Conservation (phyloP, 2,113 vertebrate genomes). For the Eurystomus gularis region DNA sequence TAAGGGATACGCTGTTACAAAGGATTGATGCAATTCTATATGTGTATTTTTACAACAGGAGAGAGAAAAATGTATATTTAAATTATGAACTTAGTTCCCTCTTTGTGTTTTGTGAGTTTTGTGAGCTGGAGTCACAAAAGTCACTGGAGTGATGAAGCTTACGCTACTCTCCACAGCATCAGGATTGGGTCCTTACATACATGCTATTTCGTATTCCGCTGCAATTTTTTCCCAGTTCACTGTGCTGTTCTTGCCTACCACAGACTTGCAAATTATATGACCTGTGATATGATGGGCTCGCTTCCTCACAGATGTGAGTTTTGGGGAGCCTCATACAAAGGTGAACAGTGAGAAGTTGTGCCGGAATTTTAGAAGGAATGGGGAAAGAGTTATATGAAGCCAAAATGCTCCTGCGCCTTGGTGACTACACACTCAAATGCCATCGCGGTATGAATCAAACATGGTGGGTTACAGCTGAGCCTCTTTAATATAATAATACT, state of each 20-base stretch:
- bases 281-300: neutral
- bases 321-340: neutral
- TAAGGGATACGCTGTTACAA: neutral
- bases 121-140: neutral
- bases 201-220: neutral
- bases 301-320: neutral
- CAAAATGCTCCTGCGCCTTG: neutral
- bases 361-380: neutral
- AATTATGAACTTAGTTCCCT: neutral
- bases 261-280: neutral
- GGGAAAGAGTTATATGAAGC: neutral
- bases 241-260: neutral
- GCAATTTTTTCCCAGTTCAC: neutral
- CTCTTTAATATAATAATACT: neutral
- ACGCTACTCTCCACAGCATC: fast-evolving
- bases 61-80: neutral
- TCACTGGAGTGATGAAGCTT: neutral
- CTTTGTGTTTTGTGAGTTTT: neutral
- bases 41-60: neutral
- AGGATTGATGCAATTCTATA: neutral
- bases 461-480: neutral
- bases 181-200: neutral
- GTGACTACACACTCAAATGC: neutral
- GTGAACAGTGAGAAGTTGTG: neutral
- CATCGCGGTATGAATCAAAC: neutral